Conservation (phyloP, 2,888 invertebrate species). For the Orthosia gracilis region DNA sequence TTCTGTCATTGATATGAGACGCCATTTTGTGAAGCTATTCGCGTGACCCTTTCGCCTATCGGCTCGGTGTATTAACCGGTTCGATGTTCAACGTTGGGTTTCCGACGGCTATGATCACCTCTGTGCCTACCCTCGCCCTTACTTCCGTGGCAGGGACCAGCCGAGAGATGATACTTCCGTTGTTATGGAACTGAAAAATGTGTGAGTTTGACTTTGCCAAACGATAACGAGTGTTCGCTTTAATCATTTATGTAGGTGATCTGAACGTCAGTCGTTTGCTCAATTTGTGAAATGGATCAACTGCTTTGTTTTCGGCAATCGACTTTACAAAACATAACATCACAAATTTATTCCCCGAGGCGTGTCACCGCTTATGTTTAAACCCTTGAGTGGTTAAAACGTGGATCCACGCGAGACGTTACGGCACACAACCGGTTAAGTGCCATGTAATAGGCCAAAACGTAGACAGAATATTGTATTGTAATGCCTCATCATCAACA, state of each 20-base stretch:
- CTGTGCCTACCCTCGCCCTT: slow-evolving; percentile 41
- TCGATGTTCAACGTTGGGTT: slow-evolving; percentile 52
- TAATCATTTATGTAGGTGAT: background rate
- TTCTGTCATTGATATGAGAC: slow-evolving; percentile 10
- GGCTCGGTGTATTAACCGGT: slow-evolving; percentile 45
- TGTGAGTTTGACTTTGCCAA: slow-evolving; percentile 11
- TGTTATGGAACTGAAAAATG: slow-evolving; percentile 24
- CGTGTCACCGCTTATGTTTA: too few relatives aligned
- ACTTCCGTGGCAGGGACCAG: slow-evolving; percentile 30
- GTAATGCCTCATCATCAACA: too few relatives aligned
- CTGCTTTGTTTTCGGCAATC: background rate
- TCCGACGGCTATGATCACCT: slow-evolving; percentile 52
- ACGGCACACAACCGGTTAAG: too few relatives aligned
- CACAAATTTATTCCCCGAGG: background rate
- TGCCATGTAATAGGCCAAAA: too few relatives aligned
- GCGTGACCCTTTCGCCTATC: slow-evolving; percentile 37
- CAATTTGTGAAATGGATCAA: background rate
- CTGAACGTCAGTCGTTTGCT: background rate
- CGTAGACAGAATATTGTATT: too few relatives aligned
- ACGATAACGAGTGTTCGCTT: background rate
- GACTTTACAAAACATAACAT: background rate
- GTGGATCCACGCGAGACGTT: too few relatives aligned
- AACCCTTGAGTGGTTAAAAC: too few relatives aligned
- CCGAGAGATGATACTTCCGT: slow-evolving; percentile 35
- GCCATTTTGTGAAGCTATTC: slow-evolving; percentile 36